Base-by-base conservation (phyloP, 2,888 invertebrate species). In the Anoncus sp. region DNA sequence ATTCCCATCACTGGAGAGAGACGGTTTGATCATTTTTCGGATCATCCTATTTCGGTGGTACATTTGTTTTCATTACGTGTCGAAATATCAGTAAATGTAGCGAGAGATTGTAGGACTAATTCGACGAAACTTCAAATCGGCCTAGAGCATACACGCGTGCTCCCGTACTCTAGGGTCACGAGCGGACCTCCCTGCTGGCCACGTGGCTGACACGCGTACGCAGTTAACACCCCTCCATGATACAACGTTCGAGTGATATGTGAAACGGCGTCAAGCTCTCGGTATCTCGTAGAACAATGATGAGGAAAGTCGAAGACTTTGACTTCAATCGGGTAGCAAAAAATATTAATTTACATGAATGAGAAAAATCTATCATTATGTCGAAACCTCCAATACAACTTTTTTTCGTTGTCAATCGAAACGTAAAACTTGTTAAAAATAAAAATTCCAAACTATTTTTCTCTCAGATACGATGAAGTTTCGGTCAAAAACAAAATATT, bases 181-280 rank as follows among this genome's bases (percentile, higher is more conserved):
- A 78, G 83, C 75, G 79, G 71, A 45, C 72, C 80, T 63, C 69
- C 69, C 59, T 35, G 45, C 35, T 38, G 65, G 82, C 77, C 87
- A 86, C 87, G 87, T 85, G 87, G 60, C 84, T 24, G 84, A 79
- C 87, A 87, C 87, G 87, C 81, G 87, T 66, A 72, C 70, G 77
- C 86, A 83, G 86, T 87, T 87, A 86, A 75, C 85, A 74, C 81
- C 69, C 62, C 59, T 24, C 14, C n/a, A 35, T 20, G 47, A 47
- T 27, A 55, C 7, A 18, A 22, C 60, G 12, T 53, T 60, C 55
- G 35, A 67, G 38, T 73, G 59, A 55, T 59, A 47, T 22, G 72
- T 69, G 72, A 53, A 53, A 20, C 38, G 16, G 59, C 66, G n/a
- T 69, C 69, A 40, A 69, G 53, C 49, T 57, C 49, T 38, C 35